phyloP scores from a whole-genome alignment of 2,113 vertebrate species.

The Ranitomeya variabilis region DNA sequence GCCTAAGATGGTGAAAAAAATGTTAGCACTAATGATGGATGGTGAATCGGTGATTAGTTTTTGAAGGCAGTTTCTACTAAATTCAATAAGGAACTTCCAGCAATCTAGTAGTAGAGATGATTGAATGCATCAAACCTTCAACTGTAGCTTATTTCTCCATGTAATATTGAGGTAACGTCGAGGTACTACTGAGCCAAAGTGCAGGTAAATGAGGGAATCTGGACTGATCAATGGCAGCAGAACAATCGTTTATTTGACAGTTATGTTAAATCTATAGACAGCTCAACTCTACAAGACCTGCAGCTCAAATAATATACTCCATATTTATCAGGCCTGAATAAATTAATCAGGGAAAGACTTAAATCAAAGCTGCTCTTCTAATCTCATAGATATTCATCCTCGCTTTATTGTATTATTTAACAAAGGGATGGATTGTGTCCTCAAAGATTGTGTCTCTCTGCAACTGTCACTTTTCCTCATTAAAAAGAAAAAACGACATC shows the following conservation, averaged over 20 bases:
- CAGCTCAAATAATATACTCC: neutral
- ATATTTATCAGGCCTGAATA: constrained; percentile 45
- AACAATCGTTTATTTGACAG: neutral
- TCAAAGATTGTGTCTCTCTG: constrained; percentile 31
- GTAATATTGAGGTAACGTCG: neutral
- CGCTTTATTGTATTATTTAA: constrained; percentile 53
- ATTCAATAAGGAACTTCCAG: neutral
- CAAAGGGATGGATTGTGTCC: constrained; percentile 20
- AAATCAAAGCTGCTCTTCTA: constrained; percentile 34
- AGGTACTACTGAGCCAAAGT: neutral
- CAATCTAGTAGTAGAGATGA: neutral
- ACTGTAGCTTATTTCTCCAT: neutral
- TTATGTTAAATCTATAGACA: neutral
- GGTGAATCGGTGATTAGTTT: too few relatives aligned
- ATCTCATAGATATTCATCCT: constrained; percentile 33
- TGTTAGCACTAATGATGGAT: neutral
- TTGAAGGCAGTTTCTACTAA: neutral
- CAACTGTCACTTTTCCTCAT: constrained; percentile 35
- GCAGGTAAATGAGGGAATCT: neutral
- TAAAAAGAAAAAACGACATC: constrained; percentile 15
- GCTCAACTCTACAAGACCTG: neutral
- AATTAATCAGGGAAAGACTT: constrained; percentile 27
- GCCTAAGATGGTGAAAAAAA: neutral
- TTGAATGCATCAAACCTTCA: neutral
- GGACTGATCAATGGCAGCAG: neutral